Percentiles rank a stretch among this genome's conserved stretches.
phyloP scores from a whole-genome alignment of 2,797 vertebrate species.

The Ambastaia sidthimunki region DNA sequence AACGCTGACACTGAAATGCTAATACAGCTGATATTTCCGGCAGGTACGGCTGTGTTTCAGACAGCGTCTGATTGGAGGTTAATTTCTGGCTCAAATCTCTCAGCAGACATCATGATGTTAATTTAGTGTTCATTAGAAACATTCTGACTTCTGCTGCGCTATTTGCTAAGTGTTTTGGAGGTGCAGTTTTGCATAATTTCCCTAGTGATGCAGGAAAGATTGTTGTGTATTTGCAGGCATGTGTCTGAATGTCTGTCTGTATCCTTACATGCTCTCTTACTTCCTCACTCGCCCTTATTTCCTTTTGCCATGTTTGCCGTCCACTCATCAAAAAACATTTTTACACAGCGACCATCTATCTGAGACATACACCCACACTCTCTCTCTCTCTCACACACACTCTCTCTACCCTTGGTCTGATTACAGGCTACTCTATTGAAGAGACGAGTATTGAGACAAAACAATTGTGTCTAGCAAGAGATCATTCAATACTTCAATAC shows the following conservation, averaged over 20 bases:
- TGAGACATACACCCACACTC: constrained; percentile 21
- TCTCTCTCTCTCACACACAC: not conserved
- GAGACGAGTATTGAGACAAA: constrained; percentile 33
- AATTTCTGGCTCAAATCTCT: constrained; percentile 57
- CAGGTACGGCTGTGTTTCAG: constrained; percentile 66
- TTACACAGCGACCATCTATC: not conserved
- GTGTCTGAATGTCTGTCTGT: constrained; percentile 35
- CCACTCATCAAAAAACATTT: constrained; percentile 40
- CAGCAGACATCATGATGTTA: constrained; percentile 33
- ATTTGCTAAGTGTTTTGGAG: constrained; percentile 23
- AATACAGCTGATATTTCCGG: constrained; percentile 63
- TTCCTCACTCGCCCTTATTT: constrained; percentile 13
- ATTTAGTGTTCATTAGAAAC: constrained; percentile 29
- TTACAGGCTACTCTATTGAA: constrained; percentile 43
- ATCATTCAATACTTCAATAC: constrained; percentile 24
- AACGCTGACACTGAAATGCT: constrained; percentile 69
- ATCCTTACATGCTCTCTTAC: constrained; percentile 49
- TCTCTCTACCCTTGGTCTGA: constrained; percentile 28
- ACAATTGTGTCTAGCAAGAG: constrained; percentile 47
- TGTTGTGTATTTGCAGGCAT: constrained; percentile 6
- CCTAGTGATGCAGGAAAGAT: constrained; percentile 18
- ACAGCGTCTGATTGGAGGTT: constrained; percentile 69
- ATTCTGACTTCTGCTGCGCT: not conserved
- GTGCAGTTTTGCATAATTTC: constrained; percentile 44
- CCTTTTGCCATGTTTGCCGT: constrained; percentile 2